Percentiles rank a stretch among this genome's conserved stretches.
These are phyloP conservation scores for Bedellia somnulentella DNA, from an alignment of 2,888 invertebrate genomes.

Conservation along the genomic window DNA sequence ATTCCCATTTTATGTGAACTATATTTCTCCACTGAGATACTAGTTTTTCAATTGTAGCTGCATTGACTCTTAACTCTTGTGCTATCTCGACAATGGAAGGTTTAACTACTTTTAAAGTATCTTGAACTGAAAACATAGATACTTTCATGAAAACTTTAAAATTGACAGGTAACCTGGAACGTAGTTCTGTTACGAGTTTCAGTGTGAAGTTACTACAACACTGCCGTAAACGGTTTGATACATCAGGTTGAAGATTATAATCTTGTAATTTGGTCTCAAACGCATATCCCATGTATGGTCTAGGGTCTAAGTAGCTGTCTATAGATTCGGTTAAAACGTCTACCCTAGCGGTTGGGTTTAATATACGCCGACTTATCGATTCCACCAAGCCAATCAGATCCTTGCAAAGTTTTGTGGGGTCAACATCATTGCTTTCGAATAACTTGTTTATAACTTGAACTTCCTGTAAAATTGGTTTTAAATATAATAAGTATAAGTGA, in stretches of 20 bases:
- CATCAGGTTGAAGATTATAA: slow-evolving; percentile 2
- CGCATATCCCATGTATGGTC: slow-evolving; percentile 3
- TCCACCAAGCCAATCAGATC: background rate
- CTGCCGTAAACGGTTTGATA: slow-evolving; percentile 3
- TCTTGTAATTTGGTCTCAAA: slow-evolving; percentile 4
- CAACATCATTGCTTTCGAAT: slow-evolving; percentile 5
- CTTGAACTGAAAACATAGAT: no score
- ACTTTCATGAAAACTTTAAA: slow-evolving; percentile 7
- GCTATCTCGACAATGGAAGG: no score
- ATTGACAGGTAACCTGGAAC: slow-evolving; percentile 10
- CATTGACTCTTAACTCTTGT: no score
- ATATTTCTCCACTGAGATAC: no score
- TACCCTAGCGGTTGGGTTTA: slow-evolving; percentile 2
- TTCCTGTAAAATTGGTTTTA: slow-evolving; percentile 8
- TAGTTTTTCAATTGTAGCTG: no score
- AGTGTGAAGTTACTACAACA: slow-evolving; percentile 9
- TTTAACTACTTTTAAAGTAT: no score
- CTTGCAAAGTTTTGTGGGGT: background rate
- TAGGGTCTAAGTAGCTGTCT: slow-evolving; percentile 5
- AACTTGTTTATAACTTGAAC: slow-evolving; percentile 9
- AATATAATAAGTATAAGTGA: slow-evolving; percentile 7
- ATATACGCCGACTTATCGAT: background rate
- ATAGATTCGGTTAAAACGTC: slow-evolving; percentile 2
- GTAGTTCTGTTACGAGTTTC: slow-evolving; percentile 10
- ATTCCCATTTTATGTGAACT: no score